Evolutionary conservation across 2,888 invertebrate species (phyloP).

Genomic region (Caenorhabditis japonica): DNA sequence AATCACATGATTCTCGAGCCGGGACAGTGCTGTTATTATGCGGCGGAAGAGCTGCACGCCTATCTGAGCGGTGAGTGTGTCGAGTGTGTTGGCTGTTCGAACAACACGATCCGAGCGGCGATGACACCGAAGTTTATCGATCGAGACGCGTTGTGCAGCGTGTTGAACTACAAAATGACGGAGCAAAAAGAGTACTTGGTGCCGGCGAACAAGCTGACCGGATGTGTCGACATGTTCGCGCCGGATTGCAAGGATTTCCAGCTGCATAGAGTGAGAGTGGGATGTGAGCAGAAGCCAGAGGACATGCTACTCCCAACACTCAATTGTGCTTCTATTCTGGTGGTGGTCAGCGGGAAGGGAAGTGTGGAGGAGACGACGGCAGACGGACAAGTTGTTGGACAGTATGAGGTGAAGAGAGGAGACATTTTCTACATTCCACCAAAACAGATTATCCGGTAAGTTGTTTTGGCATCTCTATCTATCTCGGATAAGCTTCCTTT

Average conservation of each 20-base stretch:
- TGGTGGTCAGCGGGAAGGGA: constrained; percentile 70
- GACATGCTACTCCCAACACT: constrained; percentile 64
- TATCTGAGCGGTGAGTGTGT: constrained; percentile 96
- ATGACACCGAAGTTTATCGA: constrained; percentile 95
- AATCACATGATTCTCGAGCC: constrained; percentile 88
- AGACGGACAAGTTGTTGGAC: constrained; percentile 28
- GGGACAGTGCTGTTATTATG: constrained; percentile 92
- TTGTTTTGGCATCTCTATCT: not conserved
- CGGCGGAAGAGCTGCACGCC: constrained; percentile 93
- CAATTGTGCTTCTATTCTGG: constrained; percentile 73
- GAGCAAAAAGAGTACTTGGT: constrained; percentile 72
- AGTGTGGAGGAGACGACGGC: constrained; percentile 50
- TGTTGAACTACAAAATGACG: constrained; percentile 83
- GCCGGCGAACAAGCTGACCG: constrained; percentile 47
- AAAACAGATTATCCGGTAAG: constrained; percentile 55
- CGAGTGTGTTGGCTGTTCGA: constrained; percentile 98
- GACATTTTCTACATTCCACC: constrained; percentile 74
- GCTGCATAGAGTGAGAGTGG: constrained; percentile 68
- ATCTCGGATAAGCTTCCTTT: not conserved
- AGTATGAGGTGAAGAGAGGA: constrained; percentile 61
- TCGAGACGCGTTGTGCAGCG: constrained; percentile 85
- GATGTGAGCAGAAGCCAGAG: constrained; percentile 11
- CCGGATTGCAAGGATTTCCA: constrained; percentile 76
- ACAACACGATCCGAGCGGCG: constrained; percentile 96
- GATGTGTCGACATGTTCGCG: constrained; percentile 70